phyloP scores from a whole-genome alignment of 2,888 invertebrate species.

The Branchipolynoe longqiensis region DNA sequence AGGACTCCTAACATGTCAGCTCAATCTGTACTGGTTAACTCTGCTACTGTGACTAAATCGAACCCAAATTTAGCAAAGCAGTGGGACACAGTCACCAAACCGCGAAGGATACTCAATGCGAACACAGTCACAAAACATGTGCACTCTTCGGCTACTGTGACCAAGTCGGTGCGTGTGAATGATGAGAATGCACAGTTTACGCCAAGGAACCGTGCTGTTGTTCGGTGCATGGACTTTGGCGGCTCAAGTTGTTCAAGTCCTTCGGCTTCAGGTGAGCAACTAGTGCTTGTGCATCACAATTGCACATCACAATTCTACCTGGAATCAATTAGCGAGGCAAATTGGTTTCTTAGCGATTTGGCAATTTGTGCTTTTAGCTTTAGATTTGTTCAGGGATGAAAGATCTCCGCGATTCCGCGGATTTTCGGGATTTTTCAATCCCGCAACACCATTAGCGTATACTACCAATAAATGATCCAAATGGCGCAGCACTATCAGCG shows the following conservation, averaged over 20 bases:
- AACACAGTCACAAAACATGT: slow-evolving; percentile 30
- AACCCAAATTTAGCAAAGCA: not conserved
- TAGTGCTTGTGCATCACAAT: too few species aligned
- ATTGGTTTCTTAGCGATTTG: too few species aligned
- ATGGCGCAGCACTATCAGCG: too few species aligned
- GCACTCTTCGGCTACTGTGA: not conserved
- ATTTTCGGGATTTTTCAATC: too few species aligned
- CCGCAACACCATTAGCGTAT: too few species aligned
- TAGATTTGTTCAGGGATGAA: too few species aligned
- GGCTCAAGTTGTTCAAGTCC: not conserved
- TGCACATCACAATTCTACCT: too few species aligned
- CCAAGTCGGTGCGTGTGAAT: not conserved
- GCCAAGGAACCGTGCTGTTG: not conserved
- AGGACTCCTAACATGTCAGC: not conserved
- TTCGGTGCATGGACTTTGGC: slow-evolving; percentile 23
- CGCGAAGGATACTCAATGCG: not conserved
- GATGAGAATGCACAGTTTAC: slow-evolving; percentile 12
- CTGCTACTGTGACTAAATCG: slow-evolving; percentile 14
- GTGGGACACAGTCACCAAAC: not conserved
- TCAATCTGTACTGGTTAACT: not conserved
- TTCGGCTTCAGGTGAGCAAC: not conserved
- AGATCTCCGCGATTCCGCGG: too few species aligned
- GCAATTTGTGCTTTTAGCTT: too few species aligned
- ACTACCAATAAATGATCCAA: too few species aligned
- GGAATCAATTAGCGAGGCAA: too few species aligned